These are phyloP conservation scores for Spodoptera picta DNA, from an alignment of 2,888 invertebrate species.

Conservation along the genomic window DNA sequence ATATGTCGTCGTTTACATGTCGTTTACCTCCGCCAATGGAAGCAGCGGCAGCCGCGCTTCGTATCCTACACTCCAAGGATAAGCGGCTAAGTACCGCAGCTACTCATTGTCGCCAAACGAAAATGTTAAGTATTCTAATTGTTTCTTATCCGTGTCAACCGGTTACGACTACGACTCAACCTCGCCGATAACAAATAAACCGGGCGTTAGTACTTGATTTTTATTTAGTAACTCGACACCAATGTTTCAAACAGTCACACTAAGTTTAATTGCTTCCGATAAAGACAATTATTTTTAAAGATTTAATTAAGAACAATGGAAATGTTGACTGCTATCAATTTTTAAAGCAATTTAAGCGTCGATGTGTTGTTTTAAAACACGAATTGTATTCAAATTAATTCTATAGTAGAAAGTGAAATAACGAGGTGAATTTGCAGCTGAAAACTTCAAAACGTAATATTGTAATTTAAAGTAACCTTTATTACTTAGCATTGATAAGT, in stretches of 20 bases:
- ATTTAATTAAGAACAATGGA: constrained; percentile 20
- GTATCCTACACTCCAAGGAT: constrained; percentile 75
- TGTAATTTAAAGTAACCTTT: no score
- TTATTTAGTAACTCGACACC: constrained; percentile 37
- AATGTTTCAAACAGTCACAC: constrained; percentile 18
- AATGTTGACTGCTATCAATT: constrained; percentile 8
- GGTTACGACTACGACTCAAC: constrained; percentile 72
- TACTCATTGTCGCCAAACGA: constrained; percentile 66
- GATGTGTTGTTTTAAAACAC: constrained; percentile 5
- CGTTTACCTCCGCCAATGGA: constrained; percentile 82
- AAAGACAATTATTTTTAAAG: constrained; percentile 23
- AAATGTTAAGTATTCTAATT: constrained; percentile 80
- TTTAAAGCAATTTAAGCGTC: constrained; percentile 6
- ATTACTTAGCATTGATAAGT: no score
- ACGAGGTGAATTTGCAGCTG: not conserved
- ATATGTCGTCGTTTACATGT: constrained; percentile 83
- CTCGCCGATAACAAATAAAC: constrained; percentile 71
- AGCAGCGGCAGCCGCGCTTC: constrained; percentile 57
- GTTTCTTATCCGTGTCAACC: constrained; percentile 72
- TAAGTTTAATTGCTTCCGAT: constrained; percentile 28
- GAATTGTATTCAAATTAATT: constrained; percentile 6
- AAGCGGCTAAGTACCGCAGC: constrained; percentile 59
- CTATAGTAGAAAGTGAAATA: constrained; percentile 12
- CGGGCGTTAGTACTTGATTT: constrained; percentile 68
- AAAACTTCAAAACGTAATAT: constrained; percentile 2